A percentile compares a stretch with the other conserved stretches of the same genome.
These are phyloP conservation scores for Homarus gammarus DNA, from an alignment of 2,888 invertebrate genomes.

Conservation along the genomic window DNA sequence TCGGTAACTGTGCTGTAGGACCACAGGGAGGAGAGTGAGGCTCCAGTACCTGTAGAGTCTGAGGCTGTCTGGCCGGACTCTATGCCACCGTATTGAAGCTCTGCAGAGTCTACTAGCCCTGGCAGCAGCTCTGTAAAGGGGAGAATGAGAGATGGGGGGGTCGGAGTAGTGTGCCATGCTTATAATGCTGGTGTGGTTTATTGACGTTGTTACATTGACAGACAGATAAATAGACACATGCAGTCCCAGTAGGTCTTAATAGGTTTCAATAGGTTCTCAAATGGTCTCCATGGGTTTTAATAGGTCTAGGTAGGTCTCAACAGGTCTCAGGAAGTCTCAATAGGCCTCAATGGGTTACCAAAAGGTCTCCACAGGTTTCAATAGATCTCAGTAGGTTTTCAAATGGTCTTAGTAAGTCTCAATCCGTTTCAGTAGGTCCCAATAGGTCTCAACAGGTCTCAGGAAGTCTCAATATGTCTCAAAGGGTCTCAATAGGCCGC, in stretches of 20 bases:
- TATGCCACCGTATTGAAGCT: slow-evolving; percentile 30
- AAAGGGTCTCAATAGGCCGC: no score
- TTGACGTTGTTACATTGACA: not conserved
- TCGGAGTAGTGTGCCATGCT: not conserved
- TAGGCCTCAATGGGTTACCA: no score
- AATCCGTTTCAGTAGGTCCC: no score
- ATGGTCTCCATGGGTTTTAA: not conserved
- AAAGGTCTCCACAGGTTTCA: no score
- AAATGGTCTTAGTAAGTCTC: no score
- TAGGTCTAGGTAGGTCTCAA: no score
- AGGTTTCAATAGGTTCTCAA: no score
- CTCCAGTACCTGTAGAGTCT: slow-evolving; percentile 19
- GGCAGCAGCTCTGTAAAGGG: slow-evolving; percentile 1
- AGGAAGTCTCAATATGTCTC: no score
- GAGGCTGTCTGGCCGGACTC: slow-evolving; percentile 39
- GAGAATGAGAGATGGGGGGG: not conserved
- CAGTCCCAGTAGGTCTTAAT: not conserved
- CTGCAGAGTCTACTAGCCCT: slow-evolving; percentile 9
- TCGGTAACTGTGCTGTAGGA: slow-evolving; percentile 54
- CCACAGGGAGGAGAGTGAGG: slow-evolving; percentile 47
- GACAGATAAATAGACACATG: not conserved
- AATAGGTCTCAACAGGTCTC: no score
- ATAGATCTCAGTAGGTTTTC: no score
- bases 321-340: no score
- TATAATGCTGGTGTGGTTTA: not conserved